Base-by-base conservation (phyloP, 2,113 vertebrate genomes). In the Trematocara marginatum region DNA sequence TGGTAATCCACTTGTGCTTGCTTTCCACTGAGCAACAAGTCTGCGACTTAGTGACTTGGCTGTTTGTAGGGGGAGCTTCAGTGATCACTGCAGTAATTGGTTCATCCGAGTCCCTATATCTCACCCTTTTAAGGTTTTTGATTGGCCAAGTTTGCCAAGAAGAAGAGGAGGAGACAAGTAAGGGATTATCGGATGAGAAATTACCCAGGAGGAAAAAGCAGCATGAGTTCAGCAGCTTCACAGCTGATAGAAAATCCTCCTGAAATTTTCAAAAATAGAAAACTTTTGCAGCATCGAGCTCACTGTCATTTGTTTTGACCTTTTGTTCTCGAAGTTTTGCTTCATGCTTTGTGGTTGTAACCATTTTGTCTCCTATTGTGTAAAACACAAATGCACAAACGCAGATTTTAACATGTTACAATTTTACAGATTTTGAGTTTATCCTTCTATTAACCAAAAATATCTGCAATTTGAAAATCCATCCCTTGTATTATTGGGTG, bases 181-280 rank as follows among this genome's bases (percentile, higher is more conserved):
- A 52, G 76, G 90, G 93, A 95, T 95, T 96, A 95, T 94, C 90
- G 85, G 95, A 94, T 94, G 88, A 94, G 81, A 85, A 82, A 74
- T 76, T 85, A 79, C 89, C 87, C 89, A 82, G 82, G 80, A 90
- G 92, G 92, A 85, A 83, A 84, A 89, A 71, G 47, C 82, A 89
- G 76, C 81, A 18, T 81, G 82, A 93, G 81, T 88, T 84, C 16
- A 64, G 83, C 47, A 83, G 86, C 88, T 88, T 94, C 90, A 88
- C 93, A 95, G 92, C 90, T 94, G 93, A 92, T 78, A 20, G 83
- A 86, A 94, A 92, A 95, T 94, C 91, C 93, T 83, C n/a, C 76
- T 16, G 82, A 91, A 82, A 90, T 89, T 87, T 89, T 83, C 64
- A 80, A 79, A 92, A 86, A 89, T 10, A 84, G 51, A 80, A 78